Percentiles rank a stretch among this genome's conserved stretches.
Evolutionary conservation across 1,140 invertebrate genomes (phyloP).

Genomic region (Temnothorax longispinosus): DNA sequence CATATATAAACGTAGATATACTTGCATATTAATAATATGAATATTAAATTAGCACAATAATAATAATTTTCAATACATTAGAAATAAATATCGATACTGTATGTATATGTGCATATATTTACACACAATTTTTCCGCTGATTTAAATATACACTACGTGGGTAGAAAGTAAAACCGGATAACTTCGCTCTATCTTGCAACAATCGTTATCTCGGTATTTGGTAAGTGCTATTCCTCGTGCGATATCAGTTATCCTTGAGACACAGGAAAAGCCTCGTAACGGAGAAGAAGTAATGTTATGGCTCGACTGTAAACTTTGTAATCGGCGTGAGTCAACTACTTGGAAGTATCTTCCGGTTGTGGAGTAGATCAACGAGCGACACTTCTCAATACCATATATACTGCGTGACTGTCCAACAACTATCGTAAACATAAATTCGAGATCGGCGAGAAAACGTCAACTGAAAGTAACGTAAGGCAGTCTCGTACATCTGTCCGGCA

Average conservation of each 20-base stretch:
- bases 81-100: not conserved
- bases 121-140: not conserved
- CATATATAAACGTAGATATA: not conserved
- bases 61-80: not conserved
- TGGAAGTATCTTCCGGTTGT: slow-evolving; percentile 36
- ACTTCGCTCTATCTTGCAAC: not conserved
- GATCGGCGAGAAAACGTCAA: slow-evolving; percentile 32
- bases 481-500: not conserved
- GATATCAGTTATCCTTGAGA: slow-evolving; percentile 59
- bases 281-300: slow-evolving; percentile 24
- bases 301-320: slow-evolving; percentile 46
- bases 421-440: slow-evolving; percentile 68
- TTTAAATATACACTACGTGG: not conserved
- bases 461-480: not conserved
- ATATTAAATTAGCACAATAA: not conserved
- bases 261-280: slow-evolving; percentile 11
- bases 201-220: slow-evolving; percentile 14
- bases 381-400: slow-evolving; percentile 23
- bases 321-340: slow-evolving; percentile 33
- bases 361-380: slow-evolving; percentile 32
- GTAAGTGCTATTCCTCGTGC: slow-evolving; percentile 17
- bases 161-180: not conserved
- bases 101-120: not conserved
- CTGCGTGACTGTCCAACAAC: slow-evolving; percentile 46
- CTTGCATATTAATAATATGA: slow-evolving; percentile 1